Evolutionary conservation across 2,113 vertebrate genomes (phyloP).

Genomic region (Calcarius ornatus): DNA sequence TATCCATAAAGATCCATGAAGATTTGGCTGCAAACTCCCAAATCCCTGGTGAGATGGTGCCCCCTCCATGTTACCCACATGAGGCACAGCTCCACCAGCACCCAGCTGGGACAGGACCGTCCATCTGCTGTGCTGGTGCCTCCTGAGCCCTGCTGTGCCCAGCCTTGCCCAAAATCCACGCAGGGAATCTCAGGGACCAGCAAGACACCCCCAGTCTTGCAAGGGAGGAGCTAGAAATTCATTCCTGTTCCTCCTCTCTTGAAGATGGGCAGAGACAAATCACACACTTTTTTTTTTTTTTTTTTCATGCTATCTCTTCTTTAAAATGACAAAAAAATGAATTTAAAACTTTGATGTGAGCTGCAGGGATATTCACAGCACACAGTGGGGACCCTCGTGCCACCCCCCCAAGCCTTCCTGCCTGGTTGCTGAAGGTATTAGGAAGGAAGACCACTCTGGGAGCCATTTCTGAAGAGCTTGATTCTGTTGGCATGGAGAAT

Average conservation of each 20-base stretch:
- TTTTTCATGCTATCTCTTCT: neutral
- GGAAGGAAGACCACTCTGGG: neutral
- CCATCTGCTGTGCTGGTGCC: neutral
- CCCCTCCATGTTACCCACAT: neutral
- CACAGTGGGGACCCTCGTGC: accelerated
- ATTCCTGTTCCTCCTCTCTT: neutral
- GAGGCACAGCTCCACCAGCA: neutral
- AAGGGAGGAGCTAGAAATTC: neutral
- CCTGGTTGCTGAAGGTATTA: neutral
- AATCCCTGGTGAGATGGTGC: neutral
- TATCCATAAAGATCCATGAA: neutral
- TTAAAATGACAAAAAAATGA: neutral
- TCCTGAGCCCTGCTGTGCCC: neutral
- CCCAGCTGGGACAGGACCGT: neutral
- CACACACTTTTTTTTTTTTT: neutral
- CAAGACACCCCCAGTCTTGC: neutral
- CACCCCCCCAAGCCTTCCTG: neutral
- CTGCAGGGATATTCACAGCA: neutral
- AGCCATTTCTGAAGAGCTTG: neutral
- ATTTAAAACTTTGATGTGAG: neutral
- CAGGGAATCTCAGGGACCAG: accelerated
- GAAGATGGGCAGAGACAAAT: neutral
- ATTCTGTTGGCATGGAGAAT: neutral
- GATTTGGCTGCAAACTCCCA: neutral
- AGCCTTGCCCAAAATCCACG: accelerated